Evolutionary conservation across 2,797 vertebrate genomes (phyloP).

Genomic region (Kryptopterus vitreolus): DNA sequence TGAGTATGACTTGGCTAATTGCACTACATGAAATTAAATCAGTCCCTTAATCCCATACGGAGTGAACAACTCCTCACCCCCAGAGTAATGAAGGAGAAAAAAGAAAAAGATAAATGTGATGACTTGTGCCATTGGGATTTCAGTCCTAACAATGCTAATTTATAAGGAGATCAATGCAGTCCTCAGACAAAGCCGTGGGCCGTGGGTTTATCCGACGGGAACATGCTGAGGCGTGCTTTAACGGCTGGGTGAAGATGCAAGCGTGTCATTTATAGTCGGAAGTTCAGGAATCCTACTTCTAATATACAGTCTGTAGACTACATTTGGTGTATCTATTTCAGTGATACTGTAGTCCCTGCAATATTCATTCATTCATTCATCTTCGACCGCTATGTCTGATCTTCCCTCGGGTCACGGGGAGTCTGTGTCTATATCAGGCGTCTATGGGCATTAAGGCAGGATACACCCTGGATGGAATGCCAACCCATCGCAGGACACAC

Average conservation of each 20-base stretch:
- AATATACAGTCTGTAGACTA: background rate
- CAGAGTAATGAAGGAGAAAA: constrained; percentile 31
- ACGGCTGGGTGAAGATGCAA: background rate
- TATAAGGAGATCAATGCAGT: constrained; percentile 35
- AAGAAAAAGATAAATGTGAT: constrained; percentile 32
- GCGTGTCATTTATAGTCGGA: too few species aligned
- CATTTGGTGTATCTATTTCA: too few species aligned
- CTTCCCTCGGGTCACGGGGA: too few species aligned
- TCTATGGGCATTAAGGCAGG: too few species aligned
- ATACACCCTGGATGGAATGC: too few species aligned
- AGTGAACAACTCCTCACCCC: constrained; percentile 10
- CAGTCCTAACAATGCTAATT: constrained; percentile 42
- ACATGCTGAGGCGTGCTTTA: background rate
- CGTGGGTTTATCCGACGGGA: background rate
- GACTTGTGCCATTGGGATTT: constrained; percentile 19
- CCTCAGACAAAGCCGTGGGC: constrained; percentile 9
- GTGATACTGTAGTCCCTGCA: too few species aligned
- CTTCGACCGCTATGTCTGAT: too few species aligned
- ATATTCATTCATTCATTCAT: too few species aligned
- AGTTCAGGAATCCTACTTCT: background rate
- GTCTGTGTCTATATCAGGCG: too few species aligned
- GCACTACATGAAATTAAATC: constrained; percentile 30
- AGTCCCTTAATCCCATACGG: constrained; percentile 39
- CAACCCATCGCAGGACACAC: too few species aligned
- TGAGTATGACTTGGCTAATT: constrained; percentile 37